Conservation (phyloP, 2,113 vertebrate species). For the Arizona elegans region DNA sequence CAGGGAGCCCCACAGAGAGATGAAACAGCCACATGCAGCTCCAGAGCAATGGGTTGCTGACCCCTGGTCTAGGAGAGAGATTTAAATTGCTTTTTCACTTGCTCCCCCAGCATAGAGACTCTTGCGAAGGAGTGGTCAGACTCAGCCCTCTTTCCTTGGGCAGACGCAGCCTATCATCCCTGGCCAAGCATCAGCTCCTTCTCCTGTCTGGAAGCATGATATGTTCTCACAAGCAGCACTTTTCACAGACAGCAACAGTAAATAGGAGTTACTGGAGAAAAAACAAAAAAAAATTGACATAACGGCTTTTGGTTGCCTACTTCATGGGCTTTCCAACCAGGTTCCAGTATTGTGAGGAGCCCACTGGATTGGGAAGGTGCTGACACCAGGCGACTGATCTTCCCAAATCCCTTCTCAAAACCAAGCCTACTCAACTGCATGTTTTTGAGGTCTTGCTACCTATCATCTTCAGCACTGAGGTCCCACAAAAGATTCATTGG, state of each 20-base stretch:
- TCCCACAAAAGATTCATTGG: not conserved
- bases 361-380: not conserved
- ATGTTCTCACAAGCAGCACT: not conserved
- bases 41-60: too few species aligned
- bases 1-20: too few species aligned
- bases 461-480: not conserved
- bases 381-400: not conserved
- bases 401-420: not conserved
- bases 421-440: not conserved
- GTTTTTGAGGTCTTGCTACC: not conserved
- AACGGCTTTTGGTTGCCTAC: not conserved
- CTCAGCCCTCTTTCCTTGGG: not conserved
- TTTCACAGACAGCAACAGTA: not conserved
- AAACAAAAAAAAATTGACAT: not conserved
- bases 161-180: not conserved
- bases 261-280: not conserved
- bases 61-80: not conserved
- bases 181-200: not conserved
- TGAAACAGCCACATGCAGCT: too few species aligned
- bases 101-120: not conserved
- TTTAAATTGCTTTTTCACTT: not conserved
- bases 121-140: not conserved
- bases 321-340: not conserved
- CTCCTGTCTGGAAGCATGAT: not conserved
- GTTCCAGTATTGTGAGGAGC: not conserved